Conservation (phyloP, 1,140 invertebrate genomes). For the Lordiphosa mommai region DNA sequence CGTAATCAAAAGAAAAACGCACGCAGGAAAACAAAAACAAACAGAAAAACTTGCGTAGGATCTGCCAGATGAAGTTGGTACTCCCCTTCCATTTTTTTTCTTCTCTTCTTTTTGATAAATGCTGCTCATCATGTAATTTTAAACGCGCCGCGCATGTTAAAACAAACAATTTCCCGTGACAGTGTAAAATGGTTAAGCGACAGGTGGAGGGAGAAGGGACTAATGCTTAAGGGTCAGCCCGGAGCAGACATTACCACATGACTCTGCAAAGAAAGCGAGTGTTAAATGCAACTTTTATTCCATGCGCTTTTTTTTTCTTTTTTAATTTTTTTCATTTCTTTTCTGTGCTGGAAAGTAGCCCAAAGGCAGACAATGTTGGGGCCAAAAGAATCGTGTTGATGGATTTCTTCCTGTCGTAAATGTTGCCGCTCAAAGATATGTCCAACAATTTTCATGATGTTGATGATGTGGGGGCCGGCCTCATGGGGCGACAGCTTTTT, state of each 20-base stretch:
- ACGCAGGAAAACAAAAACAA: constrained; percentile 20
- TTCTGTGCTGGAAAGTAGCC: constrained; percentile 32
- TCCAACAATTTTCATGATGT: constrained; percentile 16
- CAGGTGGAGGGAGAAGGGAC: background rate
- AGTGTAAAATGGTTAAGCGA: constrained; percentile 55
- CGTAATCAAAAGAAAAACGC: constrained; percentile 45
- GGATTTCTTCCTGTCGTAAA: constrained; percentile 76
- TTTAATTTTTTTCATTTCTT: constrained; percentile 2
- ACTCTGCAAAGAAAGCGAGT: constrained; percentile 72
- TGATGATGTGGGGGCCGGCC: too few species aligned
- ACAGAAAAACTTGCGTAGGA: constrained; percentile 57
- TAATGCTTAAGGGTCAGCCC: constrained; percentile 29
- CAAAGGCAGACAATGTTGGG: constrained; percentile 25
- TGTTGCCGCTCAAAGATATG: constrained; percentile 43
- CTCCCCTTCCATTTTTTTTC: background rate
- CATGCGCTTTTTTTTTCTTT: constrained; percentile 26
- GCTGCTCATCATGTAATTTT: constrained; percentile 75
- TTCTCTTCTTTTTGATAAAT: constrained; percentile 59
- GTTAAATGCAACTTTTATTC: constrained; percentile 70
- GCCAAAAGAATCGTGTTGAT: constrained; percentile 63
- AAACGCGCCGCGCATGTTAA: constrained; percentile 73
- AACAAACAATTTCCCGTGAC: constrained; percentile 75
- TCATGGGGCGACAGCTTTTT: too few species aligned
- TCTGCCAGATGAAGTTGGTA: constrained; percentile 27
- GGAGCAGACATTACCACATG: constrained; percentile 56